phyloP scores from a whole-genome alignment of 2,113 vertebrate species.

The Antechinus stuartii region DNA sequence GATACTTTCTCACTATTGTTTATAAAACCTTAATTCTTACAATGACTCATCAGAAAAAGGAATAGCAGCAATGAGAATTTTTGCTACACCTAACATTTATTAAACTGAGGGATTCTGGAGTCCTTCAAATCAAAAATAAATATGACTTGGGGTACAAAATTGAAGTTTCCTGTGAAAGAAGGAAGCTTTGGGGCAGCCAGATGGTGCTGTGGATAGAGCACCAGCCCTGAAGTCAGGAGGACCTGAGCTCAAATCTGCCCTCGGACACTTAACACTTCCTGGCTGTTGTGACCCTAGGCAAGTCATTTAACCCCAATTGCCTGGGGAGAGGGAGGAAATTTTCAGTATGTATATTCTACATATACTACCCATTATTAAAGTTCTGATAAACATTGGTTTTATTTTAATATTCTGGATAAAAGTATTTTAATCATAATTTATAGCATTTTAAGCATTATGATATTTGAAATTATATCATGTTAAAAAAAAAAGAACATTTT shows the following conservation, averaged over 20 bases:
- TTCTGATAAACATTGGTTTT: conserved; percentile 54
- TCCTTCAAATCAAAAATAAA: too few relatives aligned
- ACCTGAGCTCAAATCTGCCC: too few relatives aligned
- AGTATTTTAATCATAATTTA: conserved; percentile 51
- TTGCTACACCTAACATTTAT: background rate
- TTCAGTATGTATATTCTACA: conserved; percentile 57
- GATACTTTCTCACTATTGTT: background rate
- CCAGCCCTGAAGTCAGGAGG: too few relatives aligned
- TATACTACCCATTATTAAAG: conserved; percentile 12
- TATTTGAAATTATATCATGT: conserved; percentile 38
- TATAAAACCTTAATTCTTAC: background rate
- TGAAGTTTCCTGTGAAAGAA: too few relatives aligned
- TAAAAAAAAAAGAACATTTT: conserved; percentile 53
- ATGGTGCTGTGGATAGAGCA: too few relatives aligned
- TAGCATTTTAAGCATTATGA: conserved; percentile 42
- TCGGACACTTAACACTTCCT: too few relatives aligned
- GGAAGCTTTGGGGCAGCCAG: too few relatives aligned
- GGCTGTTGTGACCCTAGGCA: too few relatives aligned
- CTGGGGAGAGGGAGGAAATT: conserved; percentile 17
- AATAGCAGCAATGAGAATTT: background rate
- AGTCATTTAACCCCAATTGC: too few relatives aligned
- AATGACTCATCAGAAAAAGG: conserved; percentile 15
- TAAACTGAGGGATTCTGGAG: too few relatives aligned
- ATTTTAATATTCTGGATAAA: conserved; percentile 36
- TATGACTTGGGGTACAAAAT: too few relatives aligned